Base-by-base conservation (phyloP, 2,888 invertebrate species). In the Cheilosia vulpina region DNA sequence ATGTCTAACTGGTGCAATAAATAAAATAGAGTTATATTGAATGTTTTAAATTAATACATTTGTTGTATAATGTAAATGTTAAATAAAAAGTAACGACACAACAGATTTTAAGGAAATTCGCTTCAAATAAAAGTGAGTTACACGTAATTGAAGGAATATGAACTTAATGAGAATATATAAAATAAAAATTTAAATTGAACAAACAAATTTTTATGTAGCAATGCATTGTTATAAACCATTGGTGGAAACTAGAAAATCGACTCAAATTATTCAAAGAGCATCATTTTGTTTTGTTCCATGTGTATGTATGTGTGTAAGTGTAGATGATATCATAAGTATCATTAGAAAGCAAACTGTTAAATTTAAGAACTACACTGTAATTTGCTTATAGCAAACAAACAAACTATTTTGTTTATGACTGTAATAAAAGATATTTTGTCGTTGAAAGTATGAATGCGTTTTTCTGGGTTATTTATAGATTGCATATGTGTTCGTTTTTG, bases 1-100 rank as follows among this genome's bases (percentile, higher is more conserved):
- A 68, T 52, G 63, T 78, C 66, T 82, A 60, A 83, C 38, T 83
- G 83, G 79, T 83, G 78, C 83, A 83, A 79, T 73, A 83, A 72
- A 72, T 66, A 52, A 68, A 17, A 21, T 17, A 31, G 17, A 31
- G 52, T 50, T 57, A 19, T 38, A 63, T 72, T 52, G 7, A 75
- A 81, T 69, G 45, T 80, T 62, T 41, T 69, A 68, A 15, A 57
- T 65, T 41, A 62, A 57, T 19, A 62, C 43, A 62, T 6, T 52
- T 53, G 41, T 41, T 62, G 72, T 72, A 65, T 50, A 75, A 19
- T 19, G n/a, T 58, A 58, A 66, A 57, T 57, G 55, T 65, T 75
- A 50, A 47, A 75, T 1, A 58, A 50, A 24, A 34, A 50, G 6
- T 24, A n/a, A 17, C 13, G 31, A n/a, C 0, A 41, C 15, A 17